Conservation (phyloP, 2,797 vertebrate genomes). For the Alca torda region DNA sequence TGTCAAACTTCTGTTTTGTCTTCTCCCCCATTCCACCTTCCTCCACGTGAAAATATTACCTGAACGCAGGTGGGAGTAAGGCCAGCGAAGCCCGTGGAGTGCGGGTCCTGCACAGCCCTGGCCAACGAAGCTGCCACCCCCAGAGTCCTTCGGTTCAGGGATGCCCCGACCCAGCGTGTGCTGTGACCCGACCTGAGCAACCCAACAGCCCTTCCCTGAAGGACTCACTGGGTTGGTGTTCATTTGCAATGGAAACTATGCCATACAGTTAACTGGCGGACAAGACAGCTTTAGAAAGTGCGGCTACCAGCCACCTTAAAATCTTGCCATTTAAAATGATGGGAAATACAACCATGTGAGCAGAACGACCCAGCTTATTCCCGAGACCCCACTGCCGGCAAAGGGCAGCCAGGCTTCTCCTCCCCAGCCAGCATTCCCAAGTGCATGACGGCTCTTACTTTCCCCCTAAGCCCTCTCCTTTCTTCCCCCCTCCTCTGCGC, state of each 20-base stretch:
- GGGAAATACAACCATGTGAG: neutral
- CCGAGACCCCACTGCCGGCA: neutral
- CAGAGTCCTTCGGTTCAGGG: neutral
- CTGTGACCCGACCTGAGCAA: neutral
- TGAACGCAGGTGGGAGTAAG: neutral
- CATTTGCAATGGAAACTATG: neutral
- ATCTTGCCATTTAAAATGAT: neutral
- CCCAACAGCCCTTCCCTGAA: neutral
- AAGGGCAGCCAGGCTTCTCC: neutral
- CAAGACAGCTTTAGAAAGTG: neutral
- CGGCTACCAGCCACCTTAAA: neutral
- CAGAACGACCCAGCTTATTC: neutral
- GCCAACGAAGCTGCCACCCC: neutral
- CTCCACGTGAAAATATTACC: fast-evolving
- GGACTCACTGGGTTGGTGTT: neutral
- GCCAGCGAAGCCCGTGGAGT: neutral
- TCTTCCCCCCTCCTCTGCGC: neutral
- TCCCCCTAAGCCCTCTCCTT: neutral
- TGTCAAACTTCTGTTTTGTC: neutral
- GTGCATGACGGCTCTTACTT: fast-evolving
- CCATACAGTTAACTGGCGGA: neutral
- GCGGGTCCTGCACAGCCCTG: neutral
- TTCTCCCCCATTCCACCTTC: neutral
- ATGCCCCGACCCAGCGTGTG: fast-evolving
- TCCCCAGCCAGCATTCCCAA: neutral